Percentiles rank a stretch among this genome's conserved stretches.
Evolutionary conservation across 2,113 vertebrate genomes (phyloP).

Genomic region (Polypterus senegalus): DNA sequence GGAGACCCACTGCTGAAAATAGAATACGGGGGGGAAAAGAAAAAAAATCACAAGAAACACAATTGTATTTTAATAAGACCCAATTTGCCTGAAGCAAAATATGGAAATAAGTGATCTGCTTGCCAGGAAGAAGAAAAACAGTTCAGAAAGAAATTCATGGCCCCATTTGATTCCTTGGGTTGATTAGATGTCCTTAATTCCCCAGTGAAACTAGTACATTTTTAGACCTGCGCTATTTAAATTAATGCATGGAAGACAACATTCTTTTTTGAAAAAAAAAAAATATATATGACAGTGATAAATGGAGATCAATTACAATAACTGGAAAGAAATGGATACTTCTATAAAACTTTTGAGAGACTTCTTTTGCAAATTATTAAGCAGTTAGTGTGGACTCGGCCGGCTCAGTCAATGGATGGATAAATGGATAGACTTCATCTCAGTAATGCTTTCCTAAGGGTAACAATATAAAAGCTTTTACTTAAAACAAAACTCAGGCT

Average conservation of each 20-base stretch:
- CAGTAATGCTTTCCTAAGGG: not conserved
- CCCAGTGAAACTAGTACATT: not conserved
- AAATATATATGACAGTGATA: not conserved
- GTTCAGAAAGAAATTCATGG: not conserved
- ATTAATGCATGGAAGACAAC: not conserved
- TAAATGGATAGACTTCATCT: not conserved
- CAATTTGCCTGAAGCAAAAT: not conserved
- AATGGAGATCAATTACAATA: not conserved
- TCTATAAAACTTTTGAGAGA: not conserved
- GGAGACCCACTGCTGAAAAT: not conserved
- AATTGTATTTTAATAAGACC: too few species aligned
- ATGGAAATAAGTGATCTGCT: not conserved
- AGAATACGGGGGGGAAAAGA: not conserved
- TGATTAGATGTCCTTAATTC: not conserved
- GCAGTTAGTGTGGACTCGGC: not conserved
- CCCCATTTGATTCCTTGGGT: not conserved
- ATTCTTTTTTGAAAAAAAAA: not conserved
- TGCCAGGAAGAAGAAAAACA: not conserved
- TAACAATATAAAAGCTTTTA: not conserved
- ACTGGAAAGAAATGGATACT: not conserved
- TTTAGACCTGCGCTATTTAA: not conserved
- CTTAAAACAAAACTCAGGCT: not conserved
- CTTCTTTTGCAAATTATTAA: not conserved
- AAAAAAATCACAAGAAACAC: too few species aligned
- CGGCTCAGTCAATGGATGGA: not conserved